Evolutionary conservation across 1,140 invertebrate species (phyloP).

Genomic region (Eubasilissa regina): DNA sequence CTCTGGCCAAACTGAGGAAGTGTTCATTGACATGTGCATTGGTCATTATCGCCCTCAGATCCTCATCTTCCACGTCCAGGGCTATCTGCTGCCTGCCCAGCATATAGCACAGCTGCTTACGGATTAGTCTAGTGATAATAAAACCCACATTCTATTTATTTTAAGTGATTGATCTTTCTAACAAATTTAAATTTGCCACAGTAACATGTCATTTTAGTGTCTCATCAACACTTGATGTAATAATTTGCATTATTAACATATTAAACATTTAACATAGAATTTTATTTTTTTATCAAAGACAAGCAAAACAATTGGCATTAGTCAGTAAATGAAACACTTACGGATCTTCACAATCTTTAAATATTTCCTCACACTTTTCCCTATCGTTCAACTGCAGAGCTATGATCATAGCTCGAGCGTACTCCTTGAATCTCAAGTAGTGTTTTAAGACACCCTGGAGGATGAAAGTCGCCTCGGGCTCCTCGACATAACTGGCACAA

Average conservation of each 20-base stretch:
- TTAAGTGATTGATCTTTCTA: neutral
- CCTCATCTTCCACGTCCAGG: constrained; percentile 84
- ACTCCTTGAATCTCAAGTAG: constrained; percentile 94
- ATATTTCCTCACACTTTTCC: constrained; percentile 88
- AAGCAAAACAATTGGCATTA: neutral
- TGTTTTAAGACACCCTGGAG: constrained; percentile 90
- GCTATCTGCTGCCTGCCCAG: constrained; percentile 95
- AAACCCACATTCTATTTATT: constrained; percentile 15
- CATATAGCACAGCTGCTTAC: constrained; percentile 98
- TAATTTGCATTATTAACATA: too few relatives aligned
- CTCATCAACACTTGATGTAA: too few relatives aligned
- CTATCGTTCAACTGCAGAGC: constrained; percentile 97
- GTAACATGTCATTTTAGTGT: too few relatives aligned
- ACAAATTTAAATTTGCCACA: too few relatives aligned
- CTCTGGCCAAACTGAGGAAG: constrained; percentile 95
- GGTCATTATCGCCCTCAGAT: constrained; percentile 95
- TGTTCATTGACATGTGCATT: constrained; percentile 97
- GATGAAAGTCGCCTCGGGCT: constrained; percentile 95
- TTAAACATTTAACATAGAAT: too few relatives aligned
- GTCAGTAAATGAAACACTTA: constrained; percentile 73
- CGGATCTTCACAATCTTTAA: constrained; percentile 88
- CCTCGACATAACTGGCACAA: constrained; percentile 97
- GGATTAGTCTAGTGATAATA: constrained; percentile 77
- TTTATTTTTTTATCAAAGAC: neutral
- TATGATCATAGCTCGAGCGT: constrained; percentile 93